Base-by-base conservation (phyloP, 2,797 vertebrate species). In the Phalloptychus januarius region DNA sequence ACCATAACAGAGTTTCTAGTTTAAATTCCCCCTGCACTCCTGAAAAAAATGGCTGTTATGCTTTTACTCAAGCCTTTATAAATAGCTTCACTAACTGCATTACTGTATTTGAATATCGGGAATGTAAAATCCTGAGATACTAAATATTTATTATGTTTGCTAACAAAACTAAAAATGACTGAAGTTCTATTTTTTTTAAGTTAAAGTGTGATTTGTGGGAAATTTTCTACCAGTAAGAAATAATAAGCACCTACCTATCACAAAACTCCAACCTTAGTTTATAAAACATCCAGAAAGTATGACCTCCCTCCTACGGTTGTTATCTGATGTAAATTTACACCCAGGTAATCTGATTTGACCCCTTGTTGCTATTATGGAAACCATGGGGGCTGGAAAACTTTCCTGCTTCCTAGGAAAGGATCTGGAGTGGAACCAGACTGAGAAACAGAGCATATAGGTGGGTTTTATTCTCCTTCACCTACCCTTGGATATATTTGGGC, bases 381-480 rank as follows among this genome's bases (percentile, higher is more conserved):
- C 63, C 38, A 25, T 40, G 38, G 20, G 63, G 7, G 15, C 20
- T 12, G 25, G 7, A 67, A 38, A 25, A 3, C 2, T 16, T 11
- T 42, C 12, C 36, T 67, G 38, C 36, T 67, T 40, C 63, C 63
- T 67, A 8, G 36, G 38, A 42, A 25, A 42, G 10, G 20, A 40
- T 42, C 36, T 63, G 6, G 58, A 36, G 31, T 36, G 33, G 31
- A 63, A 33, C 40, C 20, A 25, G 65, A 40, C 23, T 25, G 23
- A 67, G 38, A 78, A 81, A 75, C 33, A 40, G 33, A 45, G 48
- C 44, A 58, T 15, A 80, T 56, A 28, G 71, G 15, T 58, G 50
- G 5, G 63, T 85, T 80, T 81, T 58, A 18, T 48, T 58, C 82
- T 31, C 72, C 40, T 78, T 61, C 71, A 40, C 12, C 38, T 42